Conservation (phyloP, 1,140 invertebrate species). For the Bombus pascuorum region DNA sequence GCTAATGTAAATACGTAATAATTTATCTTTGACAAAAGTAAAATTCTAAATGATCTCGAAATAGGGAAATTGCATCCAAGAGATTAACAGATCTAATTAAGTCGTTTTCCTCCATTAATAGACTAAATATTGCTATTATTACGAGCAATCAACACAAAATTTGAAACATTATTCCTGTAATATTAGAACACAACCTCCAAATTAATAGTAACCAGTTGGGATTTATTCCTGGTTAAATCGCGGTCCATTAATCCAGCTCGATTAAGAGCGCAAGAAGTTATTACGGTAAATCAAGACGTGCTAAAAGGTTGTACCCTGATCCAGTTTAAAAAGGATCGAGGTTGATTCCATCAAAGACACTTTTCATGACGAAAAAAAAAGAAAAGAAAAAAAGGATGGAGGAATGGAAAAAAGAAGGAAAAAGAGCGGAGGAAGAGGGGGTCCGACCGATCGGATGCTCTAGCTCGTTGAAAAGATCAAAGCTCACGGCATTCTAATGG, state of each 20-base stretch:
- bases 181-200: neutral
- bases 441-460: conserved; percentile 63
- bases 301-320: conserved; percentile 16
- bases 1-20: too few relatives aligned
- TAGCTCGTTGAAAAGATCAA: conserved; percentile 73
- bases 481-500: conserved; percentile 71
- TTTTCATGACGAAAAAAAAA: conserved; percentile 26
- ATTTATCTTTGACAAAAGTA: neutral
- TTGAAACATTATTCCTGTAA: neutral
- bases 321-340: conserved; percentile 43
- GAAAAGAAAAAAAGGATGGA: too few relatives aligned
- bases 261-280: conserved; percentile 19
- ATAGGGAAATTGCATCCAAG: accelerated
- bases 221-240: conserved; percentile 1
- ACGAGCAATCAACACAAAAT: too few relatives aligned
- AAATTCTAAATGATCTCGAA: neutral
- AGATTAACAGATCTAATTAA: neutral
- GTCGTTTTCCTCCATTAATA: too few relatives aligned
- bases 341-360: conserved; percentile 51
- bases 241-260: conserved; percentile 18
- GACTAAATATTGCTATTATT: neutral
- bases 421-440: neutral
- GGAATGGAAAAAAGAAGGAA: neutral
- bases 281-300: conserved; percentile 4
- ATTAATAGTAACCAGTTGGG: too few relatives aligned